These are phyloP conservation scores for Oncorhynchus masou DNA, from an alignment of 2,113 vertebrate species.

Conservation along the genomic window DNA sequence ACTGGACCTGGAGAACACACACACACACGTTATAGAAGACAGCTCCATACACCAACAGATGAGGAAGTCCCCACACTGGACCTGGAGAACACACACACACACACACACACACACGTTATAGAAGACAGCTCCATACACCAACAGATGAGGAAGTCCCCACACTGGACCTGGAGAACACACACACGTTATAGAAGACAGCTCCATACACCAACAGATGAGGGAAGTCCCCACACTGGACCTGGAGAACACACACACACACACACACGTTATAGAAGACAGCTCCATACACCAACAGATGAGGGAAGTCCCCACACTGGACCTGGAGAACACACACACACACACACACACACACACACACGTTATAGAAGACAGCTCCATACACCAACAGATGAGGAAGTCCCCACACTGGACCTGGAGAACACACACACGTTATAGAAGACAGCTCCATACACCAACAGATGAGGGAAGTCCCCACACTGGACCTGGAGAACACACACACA, in stretches of 20 bases:
- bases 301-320: conserved; percentile 97
- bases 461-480: conserved; percentile 94
- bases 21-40: not conserved
- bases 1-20: conserved; percentile 81
- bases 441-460: conserved; percentile 88
- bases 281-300: conserved; percentile 92
- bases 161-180: conserved; percentile 81
- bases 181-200: not conserved
- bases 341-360: too few species aligned
- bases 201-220: conserved; percentile 95
- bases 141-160: conserved; percentile 95
- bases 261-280: too few species aligned
- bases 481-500: conserved; percentile 74
- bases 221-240: conserved; percentile 97
- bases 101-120: too few species aligned
- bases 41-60: conserved; percentile 88
- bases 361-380: too few species aligned
- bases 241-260: conserved; percentile 12
- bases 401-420: conserved; percentile 87
- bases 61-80: conserved; percentile 96
- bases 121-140: conserved; percentile 98
- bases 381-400: conserved; percentile 95
- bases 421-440: too few species aligned
- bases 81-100: conserved; percentile 68
- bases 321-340: conserved; percentile 48